Evolutionary conservation across 2,113 vertebrate species (phyloP).

Genomic region (Vombatus ursinus): DNA sequence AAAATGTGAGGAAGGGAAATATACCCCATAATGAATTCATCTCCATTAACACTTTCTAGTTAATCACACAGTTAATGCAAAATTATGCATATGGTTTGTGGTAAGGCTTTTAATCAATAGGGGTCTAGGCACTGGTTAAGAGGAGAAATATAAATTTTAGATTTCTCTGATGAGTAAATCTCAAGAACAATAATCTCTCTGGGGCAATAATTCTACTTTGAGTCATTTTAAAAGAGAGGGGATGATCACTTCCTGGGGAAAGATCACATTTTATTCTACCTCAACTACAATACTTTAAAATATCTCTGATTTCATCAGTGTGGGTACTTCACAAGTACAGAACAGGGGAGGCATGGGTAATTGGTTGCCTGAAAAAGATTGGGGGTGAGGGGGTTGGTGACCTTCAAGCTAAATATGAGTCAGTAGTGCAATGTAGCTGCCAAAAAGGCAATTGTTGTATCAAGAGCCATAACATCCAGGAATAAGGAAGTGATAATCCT

Average conservation of each 20-base stretch:
- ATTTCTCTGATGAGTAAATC: neutral
- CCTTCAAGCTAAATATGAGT: neutral
- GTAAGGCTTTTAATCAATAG: neutral
- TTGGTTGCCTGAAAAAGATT: neutral
- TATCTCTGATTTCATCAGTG: neutral
- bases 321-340: neutral
- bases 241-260: neutral
- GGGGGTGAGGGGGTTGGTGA: neutral
- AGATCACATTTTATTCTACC: neutral
- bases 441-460: neutral
- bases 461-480: neutral
- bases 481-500: neutral
- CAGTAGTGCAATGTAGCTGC: neutral
- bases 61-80: neutral
- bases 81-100: neutral
- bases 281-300: conserved; percentile 11
- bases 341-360: neutral
- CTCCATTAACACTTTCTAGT: neutral
- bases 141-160: conserved; percentile 1
- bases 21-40: neutral
- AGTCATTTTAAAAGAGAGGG: conserved; percentile 8
- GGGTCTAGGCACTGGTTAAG: too few relatives aligned
- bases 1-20: conserved; percentile 37
- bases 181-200: neutral
- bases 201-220: neutral